Evolutionary conservation across 2,113 vertebrate species (phyloP).

Genomic region (Pampusana beccarii): DNA sequence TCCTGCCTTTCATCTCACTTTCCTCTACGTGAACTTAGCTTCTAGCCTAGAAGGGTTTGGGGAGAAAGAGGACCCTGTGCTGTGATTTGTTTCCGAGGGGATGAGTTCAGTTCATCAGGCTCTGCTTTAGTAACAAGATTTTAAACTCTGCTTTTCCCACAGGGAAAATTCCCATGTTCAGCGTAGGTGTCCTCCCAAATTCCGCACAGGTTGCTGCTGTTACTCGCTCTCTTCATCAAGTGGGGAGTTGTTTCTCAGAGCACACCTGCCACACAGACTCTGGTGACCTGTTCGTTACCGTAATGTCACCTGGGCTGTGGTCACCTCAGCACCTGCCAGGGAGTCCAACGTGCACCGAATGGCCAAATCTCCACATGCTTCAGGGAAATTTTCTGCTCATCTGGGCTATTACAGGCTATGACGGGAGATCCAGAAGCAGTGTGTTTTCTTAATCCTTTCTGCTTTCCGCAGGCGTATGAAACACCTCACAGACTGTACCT

Average conservation of each 20-base stretch:
- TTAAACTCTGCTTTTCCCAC: not conserved
- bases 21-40: accelerated
- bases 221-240: accelerated
- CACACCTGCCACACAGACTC: accelerated
- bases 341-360: not conserved
- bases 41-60: not conserved
- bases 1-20: not conserved
- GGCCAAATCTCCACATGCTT: not conserved
- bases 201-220: not conserved
- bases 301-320: no score
- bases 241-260: not conserved
- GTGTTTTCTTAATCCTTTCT: not conserved
- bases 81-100: not conserved
- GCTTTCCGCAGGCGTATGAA: not conserved
- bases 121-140: not conserved
- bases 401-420: not conserved
- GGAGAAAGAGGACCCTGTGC: not conserved
- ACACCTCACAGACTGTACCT: not conserved
- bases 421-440: not conserved
- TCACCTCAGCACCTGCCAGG: not conserved
- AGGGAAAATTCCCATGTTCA: not conserved
- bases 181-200: not conserved
- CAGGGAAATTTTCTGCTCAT: not conserved
- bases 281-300: not conserved
- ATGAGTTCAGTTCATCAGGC: not conserved